These are phyloP conservation scores for Falco rusticolus DNA, from an alignment of 2,797 vertebrate genomes.

Conservation along the genomic window DNA sequence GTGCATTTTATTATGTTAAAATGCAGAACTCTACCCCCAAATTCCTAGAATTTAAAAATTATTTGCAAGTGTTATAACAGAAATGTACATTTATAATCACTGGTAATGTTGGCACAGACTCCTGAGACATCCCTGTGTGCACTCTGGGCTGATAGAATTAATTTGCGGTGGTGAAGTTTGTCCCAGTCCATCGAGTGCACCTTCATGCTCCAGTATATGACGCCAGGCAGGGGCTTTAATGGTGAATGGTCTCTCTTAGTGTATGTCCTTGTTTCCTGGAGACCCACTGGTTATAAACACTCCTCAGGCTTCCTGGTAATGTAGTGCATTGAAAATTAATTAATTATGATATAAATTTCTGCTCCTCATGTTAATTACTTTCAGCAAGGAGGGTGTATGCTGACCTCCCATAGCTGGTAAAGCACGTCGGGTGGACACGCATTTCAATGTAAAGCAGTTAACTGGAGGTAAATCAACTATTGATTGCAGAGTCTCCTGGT, in stretches of 20 bases:
- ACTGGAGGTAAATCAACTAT: neutral
- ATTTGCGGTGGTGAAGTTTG: neutral
- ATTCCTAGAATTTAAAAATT: neutral
- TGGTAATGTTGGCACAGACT: fast-evolving
- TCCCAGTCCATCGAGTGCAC: neutral
- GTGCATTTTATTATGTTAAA: neutral
- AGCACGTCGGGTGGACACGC: neutral
- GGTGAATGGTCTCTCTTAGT: neutral
- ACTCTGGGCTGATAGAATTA: neutral
- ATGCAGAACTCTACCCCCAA: neutral
- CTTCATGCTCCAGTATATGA: neutral
- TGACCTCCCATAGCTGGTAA: neutral
- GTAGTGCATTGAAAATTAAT: neutral
- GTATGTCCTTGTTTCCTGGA: neutral
- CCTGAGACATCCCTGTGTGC: neutral
- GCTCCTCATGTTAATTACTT: neutral
- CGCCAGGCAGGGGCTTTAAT: neutral
- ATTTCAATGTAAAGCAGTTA: neutral
- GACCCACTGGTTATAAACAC: neutral
- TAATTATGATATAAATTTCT: neutral
- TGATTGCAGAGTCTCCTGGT: neutral
- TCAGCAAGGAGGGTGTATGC: neutral
- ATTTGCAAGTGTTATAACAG: neutral
- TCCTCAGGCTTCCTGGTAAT: neutral
- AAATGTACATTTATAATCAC: neutral